Evolutionary conservation across 2,113 vertebrate genomes (phyloP).

Genomic region (Paratilapia polleni): DNA sequence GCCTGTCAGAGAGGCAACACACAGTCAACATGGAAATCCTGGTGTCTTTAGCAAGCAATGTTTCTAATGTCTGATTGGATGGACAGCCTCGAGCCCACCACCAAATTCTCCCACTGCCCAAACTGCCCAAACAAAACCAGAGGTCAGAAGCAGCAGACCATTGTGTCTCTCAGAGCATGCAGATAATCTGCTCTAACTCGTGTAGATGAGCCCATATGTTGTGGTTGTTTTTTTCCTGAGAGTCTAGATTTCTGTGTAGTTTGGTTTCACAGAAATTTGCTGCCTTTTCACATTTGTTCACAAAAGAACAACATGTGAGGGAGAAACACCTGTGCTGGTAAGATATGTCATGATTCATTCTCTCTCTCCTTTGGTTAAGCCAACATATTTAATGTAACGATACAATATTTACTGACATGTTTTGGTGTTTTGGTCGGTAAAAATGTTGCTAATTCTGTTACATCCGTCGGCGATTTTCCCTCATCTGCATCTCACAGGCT

Average conservation of each 20-base stretch:
- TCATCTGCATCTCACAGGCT: background rate
- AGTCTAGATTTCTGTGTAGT: background rate
- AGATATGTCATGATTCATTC: background rate
- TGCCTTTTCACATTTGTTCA: background rate
- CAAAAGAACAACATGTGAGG: background rate
- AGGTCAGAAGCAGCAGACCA: too few relatives aligned
- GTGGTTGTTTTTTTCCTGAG: background rate
- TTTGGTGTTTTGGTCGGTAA: background rate
- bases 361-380: background rate
- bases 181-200: background rate
- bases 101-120: too few relatives aligned
- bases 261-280: background rate
- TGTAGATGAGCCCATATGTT: background rate
- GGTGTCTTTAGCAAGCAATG: background rate
- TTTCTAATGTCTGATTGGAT: too few relatives aligned
- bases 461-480: background rate
- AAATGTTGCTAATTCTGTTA: background rate
- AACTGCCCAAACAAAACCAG: too few relatives aligned
- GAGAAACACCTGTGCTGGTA: background rate
- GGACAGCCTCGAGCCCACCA: too few relatives aligned
- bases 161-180: too few relatives aligned
- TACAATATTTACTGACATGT: background rate
- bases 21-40: background rate
- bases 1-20: too few relatives aligned
- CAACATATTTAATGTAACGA: background rate